These are phyloP conservation scores for Callyntrura guangdongensis DNA, from an alignment of 2,888 invertebrate species.

Conservation along the genomic window DNA sequence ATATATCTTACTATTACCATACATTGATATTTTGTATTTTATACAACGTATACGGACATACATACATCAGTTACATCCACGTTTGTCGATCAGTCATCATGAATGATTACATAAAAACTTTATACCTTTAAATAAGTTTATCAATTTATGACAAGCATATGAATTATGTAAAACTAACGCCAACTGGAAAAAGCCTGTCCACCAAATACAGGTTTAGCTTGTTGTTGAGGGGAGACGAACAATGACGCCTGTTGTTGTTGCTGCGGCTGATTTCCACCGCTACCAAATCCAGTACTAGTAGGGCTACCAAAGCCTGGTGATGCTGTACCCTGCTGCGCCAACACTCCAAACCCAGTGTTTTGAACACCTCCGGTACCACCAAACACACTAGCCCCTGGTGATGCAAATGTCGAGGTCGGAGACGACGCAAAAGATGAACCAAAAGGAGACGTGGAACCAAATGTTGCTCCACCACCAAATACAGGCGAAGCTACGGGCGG, in stretches of 20 bases:
- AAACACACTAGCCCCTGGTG: slow-evolving; percentile 64
- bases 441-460: slow-evolving; percentile 71
- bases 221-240: slow-evolving; percentile 70
- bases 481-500: slow-evolving; percentile 58
- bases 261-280: slow-evolving; percentile 2
- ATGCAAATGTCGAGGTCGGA: slow-evolving; percentile 44
- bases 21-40: too few species aligned
- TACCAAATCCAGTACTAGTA: slow-evolving; percentile 50
- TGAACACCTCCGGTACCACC: slow-evolving; percentile 88
- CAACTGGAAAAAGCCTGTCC: slow-evolving; percentile 76
- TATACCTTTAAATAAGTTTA: too few species aligned
- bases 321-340: slow-evolving; percentile 87
- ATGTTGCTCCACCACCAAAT: slow-evolving; percentile 72
- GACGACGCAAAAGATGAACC: slow-evolving; percentile 73
- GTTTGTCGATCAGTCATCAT: too few species aligned
- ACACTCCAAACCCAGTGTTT: slow-evolving; percentile 90
- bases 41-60: too few species aligned
- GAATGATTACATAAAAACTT: too few species aligned
- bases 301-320: slow-evolving; percentile 83
- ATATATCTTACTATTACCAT: too few species aligned
- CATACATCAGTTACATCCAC: too few species aligned
- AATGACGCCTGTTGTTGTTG: slow-evolving; percentile 60
- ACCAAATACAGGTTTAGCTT: slow-evolving; percentile 53
- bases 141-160: too few species aligned
- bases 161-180: too few species aligned